Evolutionary conservation across 2,888 invertebrate species (phyloP).

Genomic region (Pammene aurita): DNA sequence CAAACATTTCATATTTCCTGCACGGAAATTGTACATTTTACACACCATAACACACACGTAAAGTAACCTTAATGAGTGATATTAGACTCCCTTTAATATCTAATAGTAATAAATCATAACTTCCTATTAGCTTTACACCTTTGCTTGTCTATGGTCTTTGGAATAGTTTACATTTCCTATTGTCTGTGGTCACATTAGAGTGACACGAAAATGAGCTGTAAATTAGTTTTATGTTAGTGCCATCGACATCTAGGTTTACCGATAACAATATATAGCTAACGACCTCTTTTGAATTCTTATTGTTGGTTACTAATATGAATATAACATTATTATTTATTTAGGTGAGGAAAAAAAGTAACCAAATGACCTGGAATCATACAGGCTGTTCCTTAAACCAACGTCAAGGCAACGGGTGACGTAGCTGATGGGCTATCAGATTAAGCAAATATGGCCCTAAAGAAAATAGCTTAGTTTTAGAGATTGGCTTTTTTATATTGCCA

Average conservation of each 20-base stretch:
- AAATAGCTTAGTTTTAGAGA: no score
- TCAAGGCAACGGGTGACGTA: no score
- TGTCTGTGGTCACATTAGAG: slow-evolving; percentile 25
- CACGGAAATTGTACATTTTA: not conserved
- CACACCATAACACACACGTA: not conserved
- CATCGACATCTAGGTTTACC: not conserved
- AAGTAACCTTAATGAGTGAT: slow-evolving; percentile 6
- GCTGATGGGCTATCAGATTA: no score
- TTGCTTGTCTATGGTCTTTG: slow-evolving; percentile 12
- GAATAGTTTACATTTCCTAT: slow-evolving; percentile 16
- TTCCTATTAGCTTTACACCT: slow-evolving; percentile 23
- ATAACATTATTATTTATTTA: no score
- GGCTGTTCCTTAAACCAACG: no score
- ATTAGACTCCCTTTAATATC: slow-evolving; percentile 5
- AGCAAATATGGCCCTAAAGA: no score
- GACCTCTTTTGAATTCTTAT: not conserved
- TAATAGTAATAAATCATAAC: slow-evolving; percentile 25
- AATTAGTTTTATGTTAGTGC: slow-evolving; percentile 9
- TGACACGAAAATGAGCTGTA: slow-evolving; percentile 20
- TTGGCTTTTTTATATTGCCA: no score
- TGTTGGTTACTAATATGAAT: no score
- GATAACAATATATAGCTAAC: not conserved
- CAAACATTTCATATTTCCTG: no score
- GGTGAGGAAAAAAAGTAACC: no score
- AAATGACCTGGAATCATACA: no score